These are phyloP conservation scores for Amphiprion clarkii DNA, from an alignment of 2,797 vertebrate genomes.

Conservation along the genomic window DNA sequence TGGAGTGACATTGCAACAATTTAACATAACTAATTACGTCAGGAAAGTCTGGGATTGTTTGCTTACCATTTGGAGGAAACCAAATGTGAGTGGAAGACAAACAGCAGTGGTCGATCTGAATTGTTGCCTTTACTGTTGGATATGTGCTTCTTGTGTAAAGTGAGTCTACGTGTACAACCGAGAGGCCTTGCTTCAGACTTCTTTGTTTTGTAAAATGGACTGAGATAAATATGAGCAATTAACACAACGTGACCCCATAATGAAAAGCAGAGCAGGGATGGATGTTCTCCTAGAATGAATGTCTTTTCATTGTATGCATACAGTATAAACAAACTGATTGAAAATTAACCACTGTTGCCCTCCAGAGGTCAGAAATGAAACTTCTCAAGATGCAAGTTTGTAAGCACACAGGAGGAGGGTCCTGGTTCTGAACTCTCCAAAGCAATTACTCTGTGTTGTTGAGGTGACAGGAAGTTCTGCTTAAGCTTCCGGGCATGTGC, in stretches of 20 bases:
- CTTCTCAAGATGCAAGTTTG: constrained; percentile 14
- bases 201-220: constrained; percentile 13
- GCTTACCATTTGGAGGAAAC: constrained; percentile 43
- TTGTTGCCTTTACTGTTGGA: background rate
- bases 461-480: constrained; percentile 14
- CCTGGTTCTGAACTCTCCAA: background rate
- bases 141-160: background rate
- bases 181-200: background rate
- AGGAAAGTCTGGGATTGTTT: constrained; percentile 40
- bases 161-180: background rate
- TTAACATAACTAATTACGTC: constrained; percentile 54
- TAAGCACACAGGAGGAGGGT: background rate
- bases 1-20: constrained; percentile 4
- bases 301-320: constrained; percentile 1
- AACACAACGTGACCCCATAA: constrained; percentile 6
- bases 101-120: constrained; percentile 19
- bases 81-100: constrained; percentile 55
- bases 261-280: constrained; percentile 19
- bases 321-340: background rate
- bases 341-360: constrained; percentile 25
- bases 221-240: constrained; percentile 13
- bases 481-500: constrained; percentile 23
- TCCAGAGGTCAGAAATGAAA: constrained; percentile 38
- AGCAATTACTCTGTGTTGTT: background rate
- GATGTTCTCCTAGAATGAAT: background rate